Evolutionary conservation across 92 coral and sea anemone genomes (phyloP).

Genomic region (Zoanthus gigantus): DNA sequence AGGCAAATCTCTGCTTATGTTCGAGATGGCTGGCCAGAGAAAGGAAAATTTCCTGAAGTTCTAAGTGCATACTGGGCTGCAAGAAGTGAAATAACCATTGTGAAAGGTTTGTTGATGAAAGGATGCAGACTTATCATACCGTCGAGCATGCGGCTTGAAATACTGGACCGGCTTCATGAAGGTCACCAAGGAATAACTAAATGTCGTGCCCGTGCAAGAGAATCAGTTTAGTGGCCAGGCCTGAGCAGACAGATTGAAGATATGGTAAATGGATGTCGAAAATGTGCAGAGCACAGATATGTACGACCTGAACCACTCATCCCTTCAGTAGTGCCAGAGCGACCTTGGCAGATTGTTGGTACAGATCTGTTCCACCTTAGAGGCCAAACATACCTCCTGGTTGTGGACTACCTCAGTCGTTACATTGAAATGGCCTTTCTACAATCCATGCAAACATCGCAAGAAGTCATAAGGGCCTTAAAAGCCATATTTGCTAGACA

Average conservation of each 20-base stretch:
- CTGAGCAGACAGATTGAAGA: background rate
- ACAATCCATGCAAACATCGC: background rate
- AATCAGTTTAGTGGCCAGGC: slow-evolving; percentile 1
- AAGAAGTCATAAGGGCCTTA: background rate
- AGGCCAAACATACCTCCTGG: background rate
- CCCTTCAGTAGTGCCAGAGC: background rate
- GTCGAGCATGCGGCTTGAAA: slow-evolving; percentile 62
- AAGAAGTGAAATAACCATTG: slow-evolving; percentile 50
- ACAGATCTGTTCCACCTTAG: background rate
- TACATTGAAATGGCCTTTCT: background rate
- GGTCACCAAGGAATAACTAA: slow-evolving; percentile 49
- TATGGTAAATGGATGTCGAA: slow-evolving; percentile 3
- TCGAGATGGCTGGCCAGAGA: slow-evolving; percentile 74
- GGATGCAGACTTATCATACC: slow-evolving; percentile 65
- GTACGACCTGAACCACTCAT: background rate
- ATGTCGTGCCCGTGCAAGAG: slow-evolving; percentile 22
- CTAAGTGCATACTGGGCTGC: slow-evolving; percentile 60
- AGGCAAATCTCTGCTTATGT: slow-evolving; percentile 49
- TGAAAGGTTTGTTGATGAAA: slow-evolving; percentile 59
- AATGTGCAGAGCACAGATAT: background rate
- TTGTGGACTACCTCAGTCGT: slow-evolving; percentile 2
- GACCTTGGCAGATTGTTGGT: slow-evolving; percentile 1
- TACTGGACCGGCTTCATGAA: slow-evolving; percentile 70
- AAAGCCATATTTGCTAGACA: background rate
- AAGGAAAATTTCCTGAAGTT: slow-evolving; percentile 51